Base-by-base conservation (phyloP, 2,113 vertebrate species). In the Indri indri region DNA sequence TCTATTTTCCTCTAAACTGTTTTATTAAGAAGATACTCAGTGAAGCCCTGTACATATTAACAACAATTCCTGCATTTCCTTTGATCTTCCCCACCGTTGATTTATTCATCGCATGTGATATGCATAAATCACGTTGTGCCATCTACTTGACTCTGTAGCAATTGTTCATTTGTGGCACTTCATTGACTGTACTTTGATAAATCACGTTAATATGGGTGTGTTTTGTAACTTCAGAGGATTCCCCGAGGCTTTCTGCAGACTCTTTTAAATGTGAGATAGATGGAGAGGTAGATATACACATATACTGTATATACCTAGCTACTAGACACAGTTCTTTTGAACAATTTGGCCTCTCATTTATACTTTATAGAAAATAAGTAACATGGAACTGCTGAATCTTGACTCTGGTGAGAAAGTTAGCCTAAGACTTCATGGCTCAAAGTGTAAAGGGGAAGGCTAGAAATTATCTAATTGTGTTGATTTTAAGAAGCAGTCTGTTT, bases 1-100 rank as follows among this genome's bases (percentile, higher is more conserved):
- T 97, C 71, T 96, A 71, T 95, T 97, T 98, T 95, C 93, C 97
- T 97, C 97, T 95, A 96, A 97, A 94, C n/a, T 34, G 71, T 97
- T 97, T 83, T 90, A 91, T 97, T 91, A 91, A 95, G 96, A 97
- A 82, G 91, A 89, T 97, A 98, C 98, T 96, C 80, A 25, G 34
- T 50, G 88, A 98, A 77, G 91, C 85, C 71, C 85, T 96, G 96
- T 86, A 73, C 40, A 11, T 88, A 79, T 65, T 91, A 96, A 97
- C 85, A 97, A 70, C 86, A 76, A 52, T 92, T 76, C 47, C 90
- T 96, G 85, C 80, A 6, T 96, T 98, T 63, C 92, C 95, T 96
- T 98, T 94, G 95, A 97, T 98, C 27, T 97, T 65, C 98, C 89
- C 87, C 34, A 34, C 65, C 8, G 23, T 74, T 54, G 63, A 94